These are phyloP conservation scores for Rhinophrynus dorsalis DNA, from an alignment of 2,797 vertebrate genomes.

Conservation along the genomic window DNA sequence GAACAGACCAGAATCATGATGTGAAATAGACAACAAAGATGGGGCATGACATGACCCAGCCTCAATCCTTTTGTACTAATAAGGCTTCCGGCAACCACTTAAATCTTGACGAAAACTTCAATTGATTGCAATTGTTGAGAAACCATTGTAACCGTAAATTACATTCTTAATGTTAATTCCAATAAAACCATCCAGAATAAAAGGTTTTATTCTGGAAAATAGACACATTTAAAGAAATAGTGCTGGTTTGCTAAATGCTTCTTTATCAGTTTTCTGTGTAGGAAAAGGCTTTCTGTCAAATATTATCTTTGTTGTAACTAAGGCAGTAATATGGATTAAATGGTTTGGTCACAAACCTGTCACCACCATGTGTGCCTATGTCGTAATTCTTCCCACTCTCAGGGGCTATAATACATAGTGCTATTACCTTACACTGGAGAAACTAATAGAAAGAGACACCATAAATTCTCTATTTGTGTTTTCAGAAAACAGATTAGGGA, in stretches of 20 bases:
- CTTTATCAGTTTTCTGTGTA: not conserved
- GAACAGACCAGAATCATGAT: too few species aligned
- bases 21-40: too few species aligned
- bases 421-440: slow-evolving; percentile 22
- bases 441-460: slow-evolving; percentile 16
- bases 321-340: slow-evolving; percentile 35
- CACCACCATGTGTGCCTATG: not conserved
- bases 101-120: not conserved
- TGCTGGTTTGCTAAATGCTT: not conserved
- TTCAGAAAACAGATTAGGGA: slow-evolving; percentile 32
- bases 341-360: slow-evolving; percentile 20
- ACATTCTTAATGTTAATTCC: too few species aligned
- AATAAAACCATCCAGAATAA: too few species aligned
- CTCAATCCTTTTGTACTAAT: not conserved
- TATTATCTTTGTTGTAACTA: slow-evolving; percentile 18
- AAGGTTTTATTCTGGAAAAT: too few species aligned
- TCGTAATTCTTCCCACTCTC: slow-evolving; percentile 22
- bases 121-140: not conserved
- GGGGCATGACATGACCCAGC: not conserved
- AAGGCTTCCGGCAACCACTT: not conserved
- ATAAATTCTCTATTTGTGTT: slow-evolving; percentile 40
- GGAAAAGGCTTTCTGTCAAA: not conserved
- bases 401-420: slow-evolving; percentile 10
- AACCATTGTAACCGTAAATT: too few species aligned
- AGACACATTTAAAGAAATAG: not conserved